Evolutionary conservation across 2,888 invertebrate genomes (phyloP).

Genomic region (Macropis europaea): DNA sequence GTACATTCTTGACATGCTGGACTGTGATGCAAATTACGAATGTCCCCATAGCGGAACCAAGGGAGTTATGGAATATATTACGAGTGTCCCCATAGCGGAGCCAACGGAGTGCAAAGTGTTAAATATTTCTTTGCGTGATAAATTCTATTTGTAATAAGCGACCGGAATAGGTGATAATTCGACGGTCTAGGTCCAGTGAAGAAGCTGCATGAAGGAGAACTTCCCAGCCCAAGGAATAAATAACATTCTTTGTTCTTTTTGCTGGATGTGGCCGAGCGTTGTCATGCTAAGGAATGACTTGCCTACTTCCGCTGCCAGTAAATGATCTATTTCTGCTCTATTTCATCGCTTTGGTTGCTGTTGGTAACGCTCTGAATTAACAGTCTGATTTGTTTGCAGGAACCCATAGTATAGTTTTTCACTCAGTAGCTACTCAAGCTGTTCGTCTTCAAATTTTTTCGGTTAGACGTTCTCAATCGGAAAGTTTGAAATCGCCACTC

Average conservation of each 20-base stretch:
- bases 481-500: not conserved
- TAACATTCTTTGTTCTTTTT: not conserved
- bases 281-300: no score
- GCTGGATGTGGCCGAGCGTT: no score
- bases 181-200: not conserved
- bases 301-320: not conserved
- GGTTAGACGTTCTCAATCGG: not conserved
- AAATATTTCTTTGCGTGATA: no score
- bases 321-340: not conserved
- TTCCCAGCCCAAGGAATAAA: not conserved
- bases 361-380: not conserved
- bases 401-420: no score
- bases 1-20: no score
- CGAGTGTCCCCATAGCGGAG: no score
- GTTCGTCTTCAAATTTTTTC: not conserved
- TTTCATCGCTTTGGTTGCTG: not conserved
- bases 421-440: not conserved
- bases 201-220: not conserved
- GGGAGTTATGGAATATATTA: no score
- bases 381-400: no score
- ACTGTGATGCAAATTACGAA: no score
- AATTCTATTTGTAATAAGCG: no score
- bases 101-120: no score
- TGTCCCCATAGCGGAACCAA: no score
- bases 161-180: not conserved